Base-by-base conservation (phyloP, 1,140 invertebrate genomes). In the Atta cephalotes region DNA sequence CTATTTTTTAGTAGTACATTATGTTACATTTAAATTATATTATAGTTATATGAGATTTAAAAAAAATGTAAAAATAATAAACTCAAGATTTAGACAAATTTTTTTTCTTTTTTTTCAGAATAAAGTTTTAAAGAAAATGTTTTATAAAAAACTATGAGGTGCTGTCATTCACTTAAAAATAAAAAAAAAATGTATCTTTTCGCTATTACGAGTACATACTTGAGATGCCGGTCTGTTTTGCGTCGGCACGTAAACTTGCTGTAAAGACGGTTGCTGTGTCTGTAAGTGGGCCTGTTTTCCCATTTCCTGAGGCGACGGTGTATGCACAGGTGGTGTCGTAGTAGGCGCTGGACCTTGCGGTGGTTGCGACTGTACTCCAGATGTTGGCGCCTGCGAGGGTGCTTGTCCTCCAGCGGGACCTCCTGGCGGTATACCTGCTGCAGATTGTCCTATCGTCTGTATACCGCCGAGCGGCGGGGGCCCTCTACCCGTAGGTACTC, bases 401-500 rank as follows among this genome's bases (percentile, higher is more conserved):
- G 92, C 90, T 84, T 94, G 94, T 2, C 87, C 93, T 62, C 90
- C 92, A 28, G 90, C 72, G 71, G 94, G 92, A 72, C 92, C 92
- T 77, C 94, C 93, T 35, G 93, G 89, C 16, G 93, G 92, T 91
- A 95, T 90, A 45, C 94, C 94, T 21, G 94, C 81, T 28, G 92
- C 87, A 5, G 92, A 89, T 88, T 95, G 94, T 31, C 93, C 93
- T 87, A 95, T 91, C 31, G 92, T 89, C 81, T 94, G 94, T 91
- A 95, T 93, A 25, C 92, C 89, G 77, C 92, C 92, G 35, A 95
- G 87, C 18, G 92, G 90, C 68, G 93, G 92, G 82, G 94, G 94
- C 80, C 93, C 94, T 92, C 95, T 94, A n/a, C 93, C 94, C 28
- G 94, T 94, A 49, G 93, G 92, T 86, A 95, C 93, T 89, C 94